Conservation (phyloP, 2,113 vertebrate genomes). For the Ascaphus truei region DNA sequence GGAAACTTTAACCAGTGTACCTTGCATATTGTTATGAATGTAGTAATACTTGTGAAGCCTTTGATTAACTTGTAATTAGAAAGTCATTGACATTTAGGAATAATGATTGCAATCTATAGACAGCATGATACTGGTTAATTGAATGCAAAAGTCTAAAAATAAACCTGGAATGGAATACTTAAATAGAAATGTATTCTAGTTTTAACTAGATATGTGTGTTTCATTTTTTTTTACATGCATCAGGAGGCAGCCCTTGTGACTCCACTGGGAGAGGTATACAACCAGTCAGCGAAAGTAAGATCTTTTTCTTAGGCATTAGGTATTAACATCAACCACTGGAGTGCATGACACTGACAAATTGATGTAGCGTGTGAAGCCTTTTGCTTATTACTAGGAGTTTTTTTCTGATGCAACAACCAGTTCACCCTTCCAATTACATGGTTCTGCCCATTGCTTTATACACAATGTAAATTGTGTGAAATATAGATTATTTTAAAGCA, state of each 20-base stretch:
- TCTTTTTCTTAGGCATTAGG: conserved; percentile 20
- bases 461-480: no score
- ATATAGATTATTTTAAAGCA: no score
- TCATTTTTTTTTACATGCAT: not conserved
- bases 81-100: no score
- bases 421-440: no score
- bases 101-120: no score
- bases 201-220: not conserved
- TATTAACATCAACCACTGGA: conserved; percentile 30
- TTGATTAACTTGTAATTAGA: no score
- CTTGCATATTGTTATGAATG: not conserved
- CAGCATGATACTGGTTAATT: conserved; percentile 5
- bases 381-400: no score
- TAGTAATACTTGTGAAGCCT: no score
- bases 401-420: no score
- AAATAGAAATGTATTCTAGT: no score
- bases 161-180: not conserved
- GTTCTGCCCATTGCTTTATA: no score
- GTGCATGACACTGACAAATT: conserved; percentile 45
- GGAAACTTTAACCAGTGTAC: not conserved
- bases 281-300: not conserved
- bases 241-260: not conserved
- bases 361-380: no score
- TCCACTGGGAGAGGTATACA: not conserved
- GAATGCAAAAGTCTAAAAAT: not conserved